These are phyloP conservation scores for Anabas testudineus DNA, from an alignment of 2,797 vertebrate genomes.

Conservation along the genomic window DNA sequence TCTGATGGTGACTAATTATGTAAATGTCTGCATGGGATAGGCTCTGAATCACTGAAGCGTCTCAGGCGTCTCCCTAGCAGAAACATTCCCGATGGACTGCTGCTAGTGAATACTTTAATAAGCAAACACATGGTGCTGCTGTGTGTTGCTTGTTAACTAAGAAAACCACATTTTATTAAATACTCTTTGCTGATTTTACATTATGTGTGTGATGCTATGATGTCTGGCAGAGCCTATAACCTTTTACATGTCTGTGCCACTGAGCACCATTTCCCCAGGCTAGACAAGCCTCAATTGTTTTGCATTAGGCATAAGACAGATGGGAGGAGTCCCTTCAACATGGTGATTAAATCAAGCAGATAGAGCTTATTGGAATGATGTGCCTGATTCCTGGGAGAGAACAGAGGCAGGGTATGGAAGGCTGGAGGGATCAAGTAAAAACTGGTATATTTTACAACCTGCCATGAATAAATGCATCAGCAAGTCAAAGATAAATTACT, in stretches of 20 bases:
- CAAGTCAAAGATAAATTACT: too few species aligned
- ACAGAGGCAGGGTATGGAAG: neutral
- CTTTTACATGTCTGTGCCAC: constrained; percentile 9
- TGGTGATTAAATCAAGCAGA: constrained; percentile 49
- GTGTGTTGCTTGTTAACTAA: constrained; percentile 81
- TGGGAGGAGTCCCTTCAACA: constrained; percentile 37
- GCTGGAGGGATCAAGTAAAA: too few species aligned
- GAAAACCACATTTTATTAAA: constrained; percentile 80
- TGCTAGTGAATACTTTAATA: constrained; percentile 78
- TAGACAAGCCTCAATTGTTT: constrained; percentile 40
- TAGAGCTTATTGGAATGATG: constrained; percentile 49
- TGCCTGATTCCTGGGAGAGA: constrained; percentile 36
- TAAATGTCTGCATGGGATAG: constrained; percentile 60
- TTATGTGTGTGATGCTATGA: constrained; percentile 33
- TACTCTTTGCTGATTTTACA: constrained; percentile 46
- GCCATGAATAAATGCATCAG: neutral
- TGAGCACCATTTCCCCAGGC: constrained; percentile 34
- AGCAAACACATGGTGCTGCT: constrained; percentile 63
- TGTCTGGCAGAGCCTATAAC: constrained; percentile 2
- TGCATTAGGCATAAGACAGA: constrained; percentile 46
- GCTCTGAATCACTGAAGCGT: constrained; percentile 55
- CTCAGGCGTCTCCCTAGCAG: constrained; percentile 43
- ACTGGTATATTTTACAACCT: neutral
- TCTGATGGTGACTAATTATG: constrained; percentile 74
- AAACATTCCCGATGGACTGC: constrained; percentile 43